phyloP scores from a whole-genome alignment of 2,797 vertebrate genomes.

The Sebastolobus alascanus region DNA sequence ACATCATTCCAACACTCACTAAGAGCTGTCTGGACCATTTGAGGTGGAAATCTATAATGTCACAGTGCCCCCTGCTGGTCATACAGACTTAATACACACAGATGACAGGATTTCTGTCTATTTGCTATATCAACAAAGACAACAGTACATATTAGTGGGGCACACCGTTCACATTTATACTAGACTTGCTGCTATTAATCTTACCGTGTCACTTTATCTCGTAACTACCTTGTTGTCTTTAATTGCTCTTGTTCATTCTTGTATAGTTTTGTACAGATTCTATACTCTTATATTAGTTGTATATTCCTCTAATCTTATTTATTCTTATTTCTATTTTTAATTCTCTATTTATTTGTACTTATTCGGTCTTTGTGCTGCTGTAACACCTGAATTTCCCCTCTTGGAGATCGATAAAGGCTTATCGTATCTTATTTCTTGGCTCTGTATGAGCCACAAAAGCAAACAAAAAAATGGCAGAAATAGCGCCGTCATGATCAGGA shows the following conservation, averaged over 20 bases:
- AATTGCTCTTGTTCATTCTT: background rate
- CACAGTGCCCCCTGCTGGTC: slow-evolving; percentile 78
- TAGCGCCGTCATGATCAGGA: background rate
- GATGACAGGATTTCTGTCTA: background rate
- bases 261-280: background rate
- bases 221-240: background rate
- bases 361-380: background rate
- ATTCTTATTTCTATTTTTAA: background rate
- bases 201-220: background rate
- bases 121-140: background rate
- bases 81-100: slow-evolving; percentile 8
- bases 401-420: background rate
- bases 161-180: background rate
- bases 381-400: background rate
- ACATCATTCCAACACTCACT: slow-evolving; percentile 7
- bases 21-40: background rate
- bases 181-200: background rate
- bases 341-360: background rate
- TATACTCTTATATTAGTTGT: background rate
- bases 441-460: background rate
- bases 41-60: slow-evolving; percentile 6
- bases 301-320: background rate
- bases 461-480: background rate
- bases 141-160: background rate
- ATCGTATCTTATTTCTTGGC: rapidly evolving